Evolutionary conservation across 2,888 invertebrate genomes (phyloP).

Genomic region (Griposia aprilina): DNA sequence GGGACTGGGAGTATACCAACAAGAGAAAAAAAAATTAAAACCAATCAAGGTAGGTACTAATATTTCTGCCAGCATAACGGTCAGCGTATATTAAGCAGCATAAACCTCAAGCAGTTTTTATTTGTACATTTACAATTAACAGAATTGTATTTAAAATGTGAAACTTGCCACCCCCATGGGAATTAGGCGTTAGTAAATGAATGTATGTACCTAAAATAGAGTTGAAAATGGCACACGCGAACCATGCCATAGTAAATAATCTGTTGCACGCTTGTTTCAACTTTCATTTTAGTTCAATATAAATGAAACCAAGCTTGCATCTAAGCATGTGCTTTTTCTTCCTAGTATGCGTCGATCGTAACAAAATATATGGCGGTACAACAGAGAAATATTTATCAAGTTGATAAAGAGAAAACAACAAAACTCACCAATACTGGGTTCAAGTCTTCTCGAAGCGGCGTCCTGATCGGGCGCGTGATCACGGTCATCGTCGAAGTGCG

Average conservation of each 20-base stretch:
- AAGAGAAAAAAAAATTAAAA: background rate
- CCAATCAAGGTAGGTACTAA: too few species aligned
- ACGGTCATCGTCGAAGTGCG: slow-evolving; percentile 73
- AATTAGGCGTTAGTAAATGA: too few species aligned
- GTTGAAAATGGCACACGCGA: background rate
- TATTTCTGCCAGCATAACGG: background rate
- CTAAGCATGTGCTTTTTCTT: too few species aligned
- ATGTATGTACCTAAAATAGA: too few species aligned
- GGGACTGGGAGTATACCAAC: too few species aligned
- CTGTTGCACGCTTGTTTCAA: background rate
- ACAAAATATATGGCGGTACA: background rate
- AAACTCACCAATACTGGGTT: slow-evolving; percentile 82
- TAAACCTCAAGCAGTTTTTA: background rate
- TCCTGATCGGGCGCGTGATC: slow-evolving; percentile 78
- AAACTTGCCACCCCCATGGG: too few species aligned
- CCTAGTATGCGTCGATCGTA: background rate
- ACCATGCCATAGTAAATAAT: background rate
- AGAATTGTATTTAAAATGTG: too few species aligned
- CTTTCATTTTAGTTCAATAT: background rate
- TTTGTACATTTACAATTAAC: too few species aligned
- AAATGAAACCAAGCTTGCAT: background rate
- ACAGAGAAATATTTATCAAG: background rate
- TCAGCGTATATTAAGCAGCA: background rate
- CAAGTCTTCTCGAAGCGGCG: slow-evolving; percentile 81
- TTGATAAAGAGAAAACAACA: background rate